Base-by-base conservation (phyloP, 2,797 vertebrate genomes). In the Siniperca scherzeri region DNA sequence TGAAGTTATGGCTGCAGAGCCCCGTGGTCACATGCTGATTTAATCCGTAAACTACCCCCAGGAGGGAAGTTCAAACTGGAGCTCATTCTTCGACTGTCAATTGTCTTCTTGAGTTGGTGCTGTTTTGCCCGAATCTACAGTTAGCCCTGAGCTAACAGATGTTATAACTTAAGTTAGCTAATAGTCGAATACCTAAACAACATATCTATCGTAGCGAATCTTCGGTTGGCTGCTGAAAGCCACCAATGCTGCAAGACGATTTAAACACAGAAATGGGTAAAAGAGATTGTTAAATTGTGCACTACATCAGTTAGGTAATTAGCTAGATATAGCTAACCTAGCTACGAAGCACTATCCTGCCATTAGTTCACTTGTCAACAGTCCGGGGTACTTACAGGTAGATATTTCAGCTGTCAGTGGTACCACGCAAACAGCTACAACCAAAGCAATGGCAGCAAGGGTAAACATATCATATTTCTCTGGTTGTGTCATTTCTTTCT, bases 11-110 rank as follows among this genome's bases (percentile, higher is more conserved):
- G 73, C 93, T 81, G 75, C 88, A 81, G n/a, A 85, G 67, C 73
- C 52, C 64, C 17, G 11, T 13, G 80, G 91, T 95, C 95, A 96
- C 95, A 95, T 95, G 95, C 84, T 69, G 46, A 55, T 79, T 74
- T 92, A 93, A 94, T 93, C 90, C 88, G 42, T 60, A 30, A 80
- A 85, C 78, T 33, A 70, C 21, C 69, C 66, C 69, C 65, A 21
- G 84, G 90, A 90, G 91, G 92, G 92, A 95, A 89, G 71, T 93
- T 95, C 78, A 93, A 94, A 94, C 55, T 66, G 11, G 25, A 48
- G 38, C 33, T 48, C 61, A 22, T 52, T 48, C 60, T 38, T 8
- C 2, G 16, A 11, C 30, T 44, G 16, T 10, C 11, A 27, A 5
- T 7, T 33, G 67, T 19, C 6, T 10, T 0, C 55, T 55, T 27